These are phyloP conservation scores for Lithodes maja DNA, from an alignment of 2,888 invertebrate species.

Conservation along the genomic window DNA sequence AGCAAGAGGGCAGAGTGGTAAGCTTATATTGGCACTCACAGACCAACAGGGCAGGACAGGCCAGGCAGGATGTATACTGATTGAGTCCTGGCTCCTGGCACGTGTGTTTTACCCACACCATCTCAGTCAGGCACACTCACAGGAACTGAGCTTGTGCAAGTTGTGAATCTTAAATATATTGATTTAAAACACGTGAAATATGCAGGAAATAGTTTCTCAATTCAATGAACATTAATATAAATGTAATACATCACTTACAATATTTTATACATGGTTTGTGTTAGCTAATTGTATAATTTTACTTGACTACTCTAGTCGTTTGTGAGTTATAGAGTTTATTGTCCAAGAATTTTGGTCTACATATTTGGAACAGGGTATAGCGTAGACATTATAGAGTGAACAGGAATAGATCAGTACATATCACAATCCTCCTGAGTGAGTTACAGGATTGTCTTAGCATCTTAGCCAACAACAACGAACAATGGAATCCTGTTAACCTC, in stretches of 20 bases:
- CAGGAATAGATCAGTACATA: too few relatives aligned
- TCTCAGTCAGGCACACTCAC: too few relatives aligned
- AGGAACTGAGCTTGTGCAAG: too few relatives aligned
- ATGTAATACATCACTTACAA: not conserved
- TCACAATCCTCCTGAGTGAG: too few relatives aligned
- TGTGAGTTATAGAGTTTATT: too few relatives aligned
- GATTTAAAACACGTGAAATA: not conserved
- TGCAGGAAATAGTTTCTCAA: not conserved
- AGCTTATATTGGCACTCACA: slow-evolving; percentile 10
- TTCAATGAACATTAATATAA: not conserved
- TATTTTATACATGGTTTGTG: not conserved
- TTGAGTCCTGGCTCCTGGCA: not conserved
- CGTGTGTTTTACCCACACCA: not conserved
- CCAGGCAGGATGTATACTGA: not conserved
- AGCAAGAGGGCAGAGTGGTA: slow-evolving; percentile 1
- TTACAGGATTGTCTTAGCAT: too few relatives aligned
- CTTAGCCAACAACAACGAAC: too few relatives aligned
- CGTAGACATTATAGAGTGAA: too few relatives aligned
- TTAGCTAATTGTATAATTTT: not conserved
- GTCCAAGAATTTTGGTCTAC: too few relatives aligned
- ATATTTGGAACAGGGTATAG: too few relatives aligned
- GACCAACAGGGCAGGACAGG: not conserved
- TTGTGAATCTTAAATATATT: not conserved
- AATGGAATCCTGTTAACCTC: too few relatives aligned
- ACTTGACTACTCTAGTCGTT: too few relatives aligned